Percentiles rank a stretch among this genome's conserved stretches.
Conservation (phyloP, 2,797 vertebrate genomes). For the Phoxinus dragarum region DNA sequence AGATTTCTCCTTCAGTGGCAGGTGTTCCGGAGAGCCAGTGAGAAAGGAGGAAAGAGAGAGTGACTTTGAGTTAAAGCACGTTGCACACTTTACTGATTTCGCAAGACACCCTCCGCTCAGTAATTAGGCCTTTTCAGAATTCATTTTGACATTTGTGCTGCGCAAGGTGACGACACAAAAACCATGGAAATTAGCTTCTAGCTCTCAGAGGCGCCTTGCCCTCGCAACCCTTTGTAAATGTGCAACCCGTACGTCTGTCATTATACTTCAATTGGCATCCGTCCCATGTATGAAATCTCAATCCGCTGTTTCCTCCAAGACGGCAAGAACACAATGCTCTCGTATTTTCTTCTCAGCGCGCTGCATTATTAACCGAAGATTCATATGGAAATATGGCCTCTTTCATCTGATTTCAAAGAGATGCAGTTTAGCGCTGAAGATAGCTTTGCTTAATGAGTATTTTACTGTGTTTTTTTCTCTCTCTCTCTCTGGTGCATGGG, state of each 20-base stretch:
- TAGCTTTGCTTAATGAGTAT: slow-evolving; percentile 59
- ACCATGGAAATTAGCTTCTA: slow-evolving; percentile 38
- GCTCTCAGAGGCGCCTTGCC: slow-evolving; percentile 4
- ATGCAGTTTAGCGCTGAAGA: slow-evolving; percentile 61
- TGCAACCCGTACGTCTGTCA: slow-evolving; percentile 15
- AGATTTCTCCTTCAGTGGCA: slow-evolving; percentile 62
- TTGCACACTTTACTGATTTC: slow-evolving; percentile 68
- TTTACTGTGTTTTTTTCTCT: slow-evolving; percentile 21
- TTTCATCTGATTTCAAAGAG: slow-evolving; percentile 67
- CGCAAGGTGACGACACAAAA: slow-evolving; percentile 47
- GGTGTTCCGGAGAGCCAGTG: slow-evolving; percentile 54
- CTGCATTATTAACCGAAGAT: slow-evolving; percentile 57
- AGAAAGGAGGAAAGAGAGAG: slow-evolving; percentile 7
- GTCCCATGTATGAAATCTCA: slow-evolving; percentile 39
- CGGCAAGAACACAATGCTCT: slow-evolving; percentile 18
- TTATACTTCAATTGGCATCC: slow-evolving; percentile 46
- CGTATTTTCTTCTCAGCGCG: slow-evolving; percentile 38
- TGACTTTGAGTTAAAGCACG: slow-evolving; percentile 55
- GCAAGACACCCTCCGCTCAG: slow-evolving; percentile 39
- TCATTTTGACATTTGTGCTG: slow-evolving; percentile 59
- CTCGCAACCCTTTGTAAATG: background rate
- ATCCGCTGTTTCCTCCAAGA: slow-evolving; percentile 44
- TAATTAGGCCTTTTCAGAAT: slow-evolving; percentile 59
- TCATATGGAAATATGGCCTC: slow-evolving; percentile 64
- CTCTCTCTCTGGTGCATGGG: slow-evolving; percentile 38